These are phyloP conservation scores for Metacarcinus magister DNA, from an alignment of 2,888 invertebrate genomes.

Conservation along the genomic window DNA sequence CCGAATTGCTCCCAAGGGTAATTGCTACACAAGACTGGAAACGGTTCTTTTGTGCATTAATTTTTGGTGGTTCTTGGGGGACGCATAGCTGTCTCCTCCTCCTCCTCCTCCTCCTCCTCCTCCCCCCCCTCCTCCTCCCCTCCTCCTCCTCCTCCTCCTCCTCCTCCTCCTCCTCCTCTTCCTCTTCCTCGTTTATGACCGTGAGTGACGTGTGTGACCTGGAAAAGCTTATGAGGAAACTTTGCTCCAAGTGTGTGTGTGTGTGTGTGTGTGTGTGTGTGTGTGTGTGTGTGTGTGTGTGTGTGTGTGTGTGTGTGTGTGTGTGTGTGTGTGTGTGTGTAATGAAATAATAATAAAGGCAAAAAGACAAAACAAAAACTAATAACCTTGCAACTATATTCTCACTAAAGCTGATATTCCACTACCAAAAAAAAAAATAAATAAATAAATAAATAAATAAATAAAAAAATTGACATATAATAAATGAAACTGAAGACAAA, in stretches of 20 bases:
- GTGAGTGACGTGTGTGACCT: neutral
- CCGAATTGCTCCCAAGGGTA: no score
- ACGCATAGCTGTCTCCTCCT: no score
- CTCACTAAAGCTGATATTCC: no score
- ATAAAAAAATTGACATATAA: no score
- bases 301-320: conserved; percentile 15
- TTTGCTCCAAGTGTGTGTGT: no score
- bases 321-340: neutral
- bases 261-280: neutral
- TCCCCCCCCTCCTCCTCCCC: neutral
- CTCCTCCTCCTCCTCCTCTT: neutral
- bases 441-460: no score
- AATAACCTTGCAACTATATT: no score
- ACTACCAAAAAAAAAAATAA: no score
- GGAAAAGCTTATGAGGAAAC: neutral
- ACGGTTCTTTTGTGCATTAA: no score
- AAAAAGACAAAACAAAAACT: neutral
- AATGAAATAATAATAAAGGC: neutral
- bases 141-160: neutral
- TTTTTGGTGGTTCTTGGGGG: no score
- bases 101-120: neutral
- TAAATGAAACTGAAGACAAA: no score
- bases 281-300: conserved; percentile 12
- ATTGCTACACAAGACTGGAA: no score
- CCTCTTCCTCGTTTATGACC: neutral